Conservation (phyloP, 2,113 vertebrate species). For the Tricholaema leucomelas region DNA sequence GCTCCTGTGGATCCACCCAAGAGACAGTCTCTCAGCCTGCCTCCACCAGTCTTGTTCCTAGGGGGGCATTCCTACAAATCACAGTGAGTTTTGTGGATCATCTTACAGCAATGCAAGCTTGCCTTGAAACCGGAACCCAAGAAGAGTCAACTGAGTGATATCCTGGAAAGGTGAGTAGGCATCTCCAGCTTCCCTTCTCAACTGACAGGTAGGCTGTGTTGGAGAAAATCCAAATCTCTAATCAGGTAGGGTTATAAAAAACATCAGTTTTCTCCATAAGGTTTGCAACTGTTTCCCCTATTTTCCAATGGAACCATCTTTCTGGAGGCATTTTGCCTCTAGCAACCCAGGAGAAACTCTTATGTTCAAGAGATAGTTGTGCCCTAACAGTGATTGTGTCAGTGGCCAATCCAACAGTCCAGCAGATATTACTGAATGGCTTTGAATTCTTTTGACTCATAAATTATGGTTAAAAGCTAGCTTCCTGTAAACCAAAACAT, state of each 20-base stretch:
- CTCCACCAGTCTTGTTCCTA: not conserved
- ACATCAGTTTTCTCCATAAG: not conserved
- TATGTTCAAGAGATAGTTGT: not conserved
- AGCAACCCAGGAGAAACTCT: not conserved
- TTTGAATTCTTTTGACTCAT: not conserved
- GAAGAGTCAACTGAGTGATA: not conserved
- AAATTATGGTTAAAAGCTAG: not conserved
- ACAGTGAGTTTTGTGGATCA: not conserved
- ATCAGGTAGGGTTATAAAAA: not conserved
- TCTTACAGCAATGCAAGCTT: not conserved
- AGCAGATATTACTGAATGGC: not conserved
- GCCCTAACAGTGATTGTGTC: not conserved
- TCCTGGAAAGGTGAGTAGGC: not conserved
- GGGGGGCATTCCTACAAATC: not conserved
- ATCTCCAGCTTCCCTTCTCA: not conserved
- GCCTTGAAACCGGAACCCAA: not conserved
- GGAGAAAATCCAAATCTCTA: not conserved
- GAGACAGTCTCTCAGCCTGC: not conserved
- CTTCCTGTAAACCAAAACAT: not conserved
- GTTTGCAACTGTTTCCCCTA: not conserved
- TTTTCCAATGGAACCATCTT: not conserved
- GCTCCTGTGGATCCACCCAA: not conserved
- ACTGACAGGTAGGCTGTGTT: not conserved
- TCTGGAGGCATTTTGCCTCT: not conserved
- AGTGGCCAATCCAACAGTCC: not conserved